phyloP scores from a whole-genome alignment of 2,797 vertebrate species.

The Eulemur rubriventer region DNA sequence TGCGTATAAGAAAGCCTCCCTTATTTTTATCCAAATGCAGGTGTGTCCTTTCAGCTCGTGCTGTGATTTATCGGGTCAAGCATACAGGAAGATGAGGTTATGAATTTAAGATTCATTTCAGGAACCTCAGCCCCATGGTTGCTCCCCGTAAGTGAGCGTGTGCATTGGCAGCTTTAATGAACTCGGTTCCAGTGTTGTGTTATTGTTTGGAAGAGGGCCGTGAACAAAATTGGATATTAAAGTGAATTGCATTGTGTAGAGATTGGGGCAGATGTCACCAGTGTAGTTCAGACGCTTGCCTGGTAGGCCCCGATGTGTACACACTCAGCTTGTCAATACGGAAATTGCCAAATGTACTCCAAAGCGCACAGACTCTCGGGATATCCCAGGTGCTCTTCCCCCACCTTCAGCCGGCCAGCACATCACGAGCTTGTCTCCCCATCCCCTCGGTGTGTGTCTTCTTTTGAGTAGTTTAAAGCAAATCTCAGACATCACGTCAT shows the following conservation, averaged over 20 bases:
- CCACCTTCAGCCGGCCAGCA: fast-evolving
- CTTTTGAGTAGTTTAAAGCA: background rate
- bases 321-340: background rate
- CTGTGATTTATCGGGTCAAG: background rate
- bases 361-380: background rate
- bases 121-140: background rate
- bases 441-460: background rate
- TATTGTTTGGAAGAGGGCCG: background rate
- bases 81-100: background rate
- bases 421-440: background rate
- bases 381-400: too few species aligned
- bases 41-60: background rate
- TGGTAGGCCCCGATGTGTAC: background rate
- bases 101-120: background rate
- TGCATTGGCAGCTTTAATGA: background rate
- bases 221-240: background rate
- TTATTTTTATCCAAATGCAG: background rate
- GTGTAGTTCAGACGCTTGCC: background rate
- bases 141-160: fast-evolving
- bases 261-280: too few species aligned
- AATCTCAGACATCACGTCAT: background rate
- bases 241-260: background rate
- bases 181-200: fast-evolving
- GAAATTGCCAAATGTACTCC: background rate
- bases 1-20: background rate